Conservation (phyloP, 2,888 invertebrate species). For the Drosophila pseudotalamancana region DNA sequence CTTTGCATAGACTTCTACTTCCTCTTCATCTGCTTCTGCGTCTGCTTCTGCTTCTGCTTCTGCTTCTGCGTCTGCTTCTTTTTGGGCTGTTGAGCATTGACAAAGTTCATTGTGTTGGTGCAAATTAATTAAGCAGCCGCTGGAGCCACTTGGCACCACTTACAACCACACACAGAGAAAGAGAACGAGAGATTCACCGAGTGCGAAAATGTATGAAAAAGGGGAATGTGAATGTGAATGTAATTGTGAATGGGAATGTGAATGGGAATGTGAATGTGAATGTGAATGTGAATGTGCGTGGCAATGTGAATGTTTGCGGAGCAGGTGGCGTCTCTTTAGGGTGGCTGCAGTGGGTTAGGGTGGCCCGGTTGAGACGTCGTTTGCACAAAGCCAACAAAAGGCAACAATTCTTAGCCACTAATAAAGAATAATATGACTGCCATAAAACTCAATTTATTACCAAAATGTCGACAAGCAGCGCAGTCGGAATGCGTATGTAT, state of each 20-base stretch:
- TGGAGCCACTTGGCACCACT: slow-evolving; percentile 28
- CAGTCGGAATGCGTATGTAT: slow-evolving; percentile 13
- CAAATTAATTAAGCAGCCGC: slow-evolving; percentile 69
- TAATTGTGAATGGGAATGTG: slow-evolving; percentile 17
- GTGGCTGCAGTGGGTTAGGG: slow-evolving; percentile 1
- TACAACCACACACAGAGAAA: slow-evolving; percentile 1
- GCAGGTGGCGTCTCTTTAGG: slow-evolving; percentile 36
- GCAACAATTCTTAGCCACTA: slow-evolving; percentile 79
- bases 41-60: too few species aligned
- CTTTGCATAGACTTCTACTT: slow-evolving; percentile 21
- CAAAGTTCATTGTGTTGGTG: slow-evolving; percentile 51
- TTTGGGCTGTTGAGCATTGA: slow-evolving; percentile 38
- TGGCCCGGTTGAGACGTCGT: slow-evolving; percentile 59
- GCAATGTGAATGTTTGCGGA: slow-evolving; percentile 9
- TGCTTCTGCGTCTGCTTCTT: slow-evolving; percentile 16
- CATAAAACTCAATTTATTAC: slow-evolving; percentile 79
- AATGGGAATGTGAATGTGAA: slow-evolving; percentile 6
- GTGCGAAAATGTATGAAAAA: background rate
- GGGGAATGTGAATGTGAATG: slow-evolving; percentile 38
- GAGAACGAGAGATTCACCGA: background rate
- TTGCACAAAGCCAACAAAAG: slow-evolving; percentile 77
- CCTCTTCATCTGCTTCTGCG: too few species aligned
- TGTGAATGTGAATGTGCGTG: slow-evolving; percentile 26
- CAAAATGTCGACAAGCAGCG: slow-evolving; percentile 76
- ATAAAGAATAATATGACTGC: slow-evolving; percentile 79